Conservation (phyloP, 1,140 invertebrate species). For the Aethina tumida region DNA sequence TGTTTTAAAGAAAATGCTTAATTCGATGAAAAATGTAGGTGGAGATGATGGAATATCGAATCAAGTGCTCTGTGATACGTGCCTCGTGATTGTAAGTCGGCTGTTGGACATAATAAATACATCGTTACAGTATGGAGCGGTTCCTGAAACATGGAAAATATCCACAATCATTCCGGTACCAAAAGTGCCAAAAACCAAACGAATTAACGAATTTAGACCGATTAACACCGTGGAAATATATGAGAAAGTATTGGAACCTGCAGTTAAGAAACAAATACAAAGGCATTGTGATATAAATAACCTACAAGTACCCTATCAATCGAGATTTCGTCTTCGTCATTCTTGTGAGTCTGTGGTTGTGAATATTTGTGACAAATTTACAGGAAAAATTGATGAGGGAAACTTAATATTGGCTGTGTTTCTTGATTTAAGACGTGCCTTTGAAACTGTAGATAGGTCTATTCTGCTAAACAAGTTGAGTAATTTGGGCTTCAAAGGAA, state of each 20-base stretch:
- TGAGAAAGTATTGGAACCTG: constrained; percentile 13
- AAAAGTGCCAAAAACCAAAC: constrained; percentile 7
- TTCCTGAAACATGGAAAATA: constrained; percentile 3
- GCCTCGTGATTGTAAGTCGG: neutral
- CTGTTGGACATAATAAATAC: neutral
- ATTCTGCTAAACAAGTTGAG: too few relatives aligned
- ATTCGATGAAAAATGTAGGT: constrained; percentile 5
- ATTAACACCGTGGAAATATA: constrained; percentile 10
- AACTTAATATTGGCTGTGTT: constrained; percentile 10
- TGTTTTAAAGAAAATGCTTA: too few relatives aligned
- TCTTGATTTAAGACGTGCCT: constrained; percentile 15
- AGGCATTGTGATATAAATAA: constrained; percentile 6
- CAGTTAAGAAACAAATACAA: constrained; percentile 9
- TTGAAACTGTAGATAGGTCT: constrained; percentile 11
- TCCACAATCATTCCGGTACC: constrained; percentile 7
- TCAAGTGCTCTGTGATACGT: neutral
- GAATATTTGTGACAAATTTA: constrained; percentile 1
- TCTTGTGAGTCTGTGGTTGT: constrained; percentile 6
- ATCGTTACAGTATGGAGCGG: neutral
- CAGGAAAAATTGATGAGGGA: constrained; percentile 1
- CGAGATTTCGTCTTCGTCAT: constrained; percentile 9
- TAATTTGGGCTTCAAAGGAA: too few relatives aligned
- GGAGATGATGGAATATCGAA: constrained; percentile 2
- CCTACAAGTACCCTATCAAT: constrained; percentile 8
- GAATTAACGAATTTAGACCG: constrained; percentile 7